These are phyloP conservation scores for Machimus rusticus DNA, from an alignment of 2,888 invertebrate genomes.

Conservation along the genomic window DNA sequence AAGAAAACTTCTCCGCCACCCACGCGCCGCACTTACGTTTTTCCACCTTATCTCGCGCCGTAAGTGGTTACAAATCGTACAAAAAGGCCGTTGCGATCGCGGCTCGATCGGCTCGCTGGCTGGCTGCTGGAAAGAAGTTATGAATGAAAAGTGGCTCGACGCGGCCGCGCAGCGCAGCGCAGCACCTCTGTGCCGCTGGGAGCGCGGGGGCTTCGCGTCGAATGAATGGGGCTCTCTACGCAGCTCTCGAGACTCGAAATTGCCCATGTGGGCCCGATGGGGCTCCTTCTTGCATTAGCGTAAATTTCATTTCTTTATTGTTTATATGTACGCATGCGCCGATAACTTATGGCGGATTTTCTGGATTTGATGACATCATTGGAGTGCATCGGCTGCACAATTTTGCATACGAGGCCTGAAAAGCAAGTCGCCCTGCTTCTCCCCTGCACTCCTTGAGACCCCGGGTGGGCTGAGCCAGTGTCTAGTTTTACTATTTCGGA, in stretches of 20 bases:
- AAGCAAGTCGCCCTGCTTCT: neutral
- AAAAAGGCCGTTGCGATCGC: neutral
- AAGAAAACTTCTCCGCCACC: slow-evolving; percentile 19
- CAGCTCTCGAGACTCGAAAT: slow-evolving; percentile 20
- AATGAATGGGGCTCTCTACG: slow-evolving; percentile 25
- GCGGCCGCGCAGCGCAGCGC: neutral
- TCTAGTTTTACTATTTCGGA: slow-evolving; percentile 36
- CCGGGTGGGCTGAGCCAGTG: slow-evolving; percentile 26
- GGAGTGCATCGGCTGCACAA: slow-evolving; percentile 19
- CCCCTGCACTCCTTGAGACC: neutral
- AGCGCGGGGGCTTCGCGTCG: slow-evolving; percentile 8
- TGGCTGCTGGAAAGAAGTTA: neutral
- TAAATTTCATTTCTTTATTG: slow-evolving; percentile 35
- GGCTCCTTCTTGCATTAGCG: slow-evolving; percentile 24
- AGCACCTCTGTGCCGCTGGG: neutral
- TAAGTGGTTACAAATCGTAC: slow-evolving; percentile 36
- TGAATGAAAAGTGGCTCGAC: slow-evolving; percentile 36
- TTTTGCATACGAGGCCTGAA: neutral
- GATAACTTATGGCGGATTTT: neutral
- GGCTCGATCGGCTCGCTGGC: neutral
- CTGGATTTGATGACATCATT: slow-evolving; percentile 33
- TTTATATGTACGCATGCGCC: slow-evolving; percentile 23
- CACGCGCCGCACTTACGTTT: slow-evolving; percentile 15
- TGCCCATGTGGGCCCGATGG: neutral
- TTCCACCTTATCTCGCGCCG: slow-evolving; percentile 34